Conservation (phyloP, 2,888 invertebrate genomes). For the Pristionchus japonicus region DNA sequence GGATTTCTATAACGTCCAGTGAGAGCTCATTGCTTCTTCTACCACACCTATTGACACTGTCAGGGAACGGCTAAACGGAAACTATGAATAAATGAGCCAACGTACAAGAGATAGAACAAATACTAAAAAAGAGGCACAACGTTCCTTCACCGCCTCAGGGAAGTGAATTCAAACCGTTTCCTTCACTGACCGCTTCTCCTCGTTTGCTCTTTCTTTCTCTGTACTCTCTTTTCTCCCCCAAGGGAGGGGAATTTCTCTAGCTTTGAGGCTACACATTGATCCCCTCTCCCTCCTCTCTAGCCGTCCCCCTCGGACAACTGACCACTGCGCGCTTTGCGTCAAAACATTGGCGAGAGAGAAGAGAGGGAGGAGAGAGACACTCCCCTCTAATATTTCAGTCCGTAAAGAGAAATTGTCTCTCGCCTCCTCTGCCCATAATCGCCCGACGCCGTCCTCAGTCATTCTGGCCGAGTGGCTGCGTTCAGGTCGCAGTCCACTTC, state of each 20-base stretch:
- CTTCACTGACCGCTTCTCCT: background rate
- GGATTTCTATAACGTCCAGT: too few relatives aligned
- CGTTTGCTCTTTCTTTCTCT: conserved; percentile 19
- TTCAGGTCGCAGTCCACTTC: conserved; percentile 84
- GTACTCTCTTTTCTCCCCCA: background rate
- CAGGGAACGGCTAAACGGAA: too few relatives aligned
- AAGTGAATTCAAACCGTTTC: background rate
- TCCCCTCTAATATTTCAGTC: background rate
- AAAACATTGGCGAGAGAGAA: conserved; percentile 9
- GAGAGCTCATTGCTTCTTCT: too few relatives aligned
- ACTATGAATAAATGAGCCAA: too few relatives aligned
- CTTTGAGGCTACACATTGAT: background rate
- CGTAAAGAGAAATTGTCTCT: background rate
- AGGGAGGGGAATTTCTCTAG: background rate
- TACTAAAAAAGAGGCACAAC: background rate
- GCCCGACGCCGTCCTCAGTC: conserved; percentile 42
- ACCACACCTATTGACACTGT: too few relatives aligned
- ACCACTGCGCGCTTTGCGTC: background rate
- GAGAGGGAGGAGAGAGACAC: background rate
- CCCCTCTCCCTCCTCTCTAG: background rate
- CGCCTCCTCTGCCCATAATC: background rate
- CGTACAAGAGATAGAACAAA: background rate
- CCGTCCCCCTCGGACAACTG: background rate
- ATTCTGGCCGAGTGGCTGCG: conserved; percentile 82
- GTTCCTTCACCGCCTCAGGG: background rate